Evolutionary conservation across 2,888 invertebrate genomes (phyloP).

Genomic region (Aphodius granarius): DNA sequence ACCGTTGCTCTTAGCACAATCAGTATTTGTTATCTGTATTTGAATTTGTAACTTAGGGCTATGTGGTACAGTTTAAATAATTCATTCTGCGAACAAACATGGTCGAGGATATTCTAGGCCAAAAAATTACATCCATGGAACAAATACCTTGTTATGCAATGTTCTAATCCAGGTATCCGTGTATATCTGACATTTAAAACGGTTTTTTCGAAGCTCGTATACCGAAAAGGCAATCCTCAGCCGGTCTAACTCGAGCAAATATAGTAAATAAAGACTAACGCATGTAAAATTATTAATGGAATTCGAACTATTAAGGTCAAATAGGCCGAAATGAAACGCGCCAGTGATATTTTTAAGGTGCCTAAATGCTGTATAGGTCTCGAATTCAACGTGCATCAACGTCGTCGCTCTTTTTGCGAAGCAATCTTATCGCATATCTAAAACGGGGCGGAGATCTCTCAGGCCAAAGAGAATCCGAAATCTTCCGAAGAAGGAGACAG

Average conservation of each 20-base stretch:
- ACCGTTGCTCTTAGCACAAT: not conserved
- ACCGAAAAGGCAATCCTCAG: not conserved
- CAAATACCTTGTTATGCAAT: not conserved
- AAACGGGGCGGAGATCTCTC: conserved; percentile 25
- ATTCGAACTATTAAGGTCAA: conserved; percentile 29
- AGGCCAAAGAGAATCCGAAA: conserved; percentile 20
- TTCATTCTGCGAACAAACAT: not conserved
- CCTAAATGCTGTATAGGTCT: conserved; percentile 12
- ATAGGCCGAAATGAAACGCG: conserved; percentile 24
- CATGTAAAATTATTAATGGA: conserved; percentile 27
- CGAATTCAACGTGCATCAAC: not conserved
- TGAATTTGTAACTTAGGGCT: not conserved
- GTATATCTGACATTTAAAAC: not conserved
- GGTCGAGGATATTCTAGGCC: not conserved
- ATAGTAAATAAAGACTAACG: conserved; percentile 16
- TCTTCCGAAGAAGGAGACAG: conserved; percentile 29
- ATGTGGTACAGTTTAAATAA: not conserved
- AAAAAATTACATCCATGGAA: not conserved
- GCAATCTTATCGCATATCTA: conserved; percentile 33
- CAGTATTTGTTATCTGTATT: not conserved
- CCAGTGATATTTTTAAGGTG: conserved; percentile 17
- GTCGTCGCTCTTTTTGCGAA: conserved; percentile 22
- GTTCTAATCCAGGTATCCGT: not conserved
- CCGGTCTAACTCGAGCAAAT: conserved; percentile 3
- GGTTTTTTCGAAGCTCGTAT: not conserved